Evolutionary conservation across 2,113 vertebrate genomes (phyloP).

Genomic region (Austrofundulus limnaeus): DNA sequence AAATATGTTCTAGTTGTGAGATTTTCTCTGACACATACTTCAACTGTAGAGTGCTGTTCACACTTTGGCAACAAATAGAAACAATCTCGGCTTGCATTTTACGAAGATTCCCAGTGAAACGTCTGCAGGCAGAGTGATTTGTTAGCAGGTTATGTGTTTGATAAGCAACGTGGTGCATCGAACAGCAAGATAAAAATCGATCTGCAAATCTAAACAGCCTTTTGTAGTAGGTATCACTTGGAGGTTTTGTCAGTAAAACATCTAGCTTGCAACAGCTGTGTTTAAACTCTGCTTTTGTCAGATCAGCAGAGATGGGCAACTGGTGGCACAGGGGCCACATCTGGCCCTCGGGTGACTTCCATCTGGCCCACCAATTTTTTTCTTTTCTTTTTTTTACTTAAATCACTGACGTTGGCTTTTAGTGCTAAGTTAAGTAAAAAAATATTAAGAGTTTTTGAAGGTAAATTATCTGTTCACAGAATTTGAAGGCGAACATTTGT

Average conservation of each 20-base stretch:
- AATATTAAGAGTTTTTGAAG: too few species aligned
- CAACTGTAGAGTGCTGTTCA: not conserved
- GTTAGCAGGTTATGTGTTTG: conserved; percentile 28
- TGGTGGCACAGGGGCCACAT: too few species aligned
- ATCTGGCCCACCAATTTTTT: too few species aligned
- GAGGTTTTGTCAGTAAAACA: conserved; percentile 19
- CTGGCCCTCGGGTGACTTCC: too few species aligned
- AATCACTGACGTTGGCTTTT: too few species aligned
- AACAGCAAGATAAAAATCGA: not conserved
- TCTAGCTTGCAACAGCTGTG: not conserved
- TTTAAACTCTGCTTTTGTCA: not conserved
- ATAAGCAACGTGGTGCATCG: conserved; percentile 30
- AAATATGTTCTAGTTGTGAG: not conserved
- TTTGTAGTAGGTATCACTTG: not conserved
- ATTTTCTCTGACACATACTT: not conserved
- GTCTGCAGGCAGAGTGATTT: conserved; percentile 20
- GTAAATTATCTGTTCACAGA: too few species aligned
- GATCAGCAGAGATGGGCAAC: too few species aligned
- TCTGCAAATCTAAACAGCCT: too few species aligned
- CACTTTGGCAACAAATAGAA: conserved; percentile 3
- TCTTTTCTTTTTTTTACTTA: too few species aligned
- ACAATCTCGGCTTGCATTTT: not conserved
- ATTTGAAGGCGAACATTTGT: too few species aligned
- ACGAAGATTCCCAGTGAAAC: not conserved
- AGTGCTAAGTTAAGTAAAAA: too few species aligned